Percentiles rank a stretch among this genome's conserved stretches.
These are phyloP conservation scores for Drosophila quasianomalipes DNA, from an alignment of 2,888 invertebrate species.

Conservation along the genomic window DNA sequence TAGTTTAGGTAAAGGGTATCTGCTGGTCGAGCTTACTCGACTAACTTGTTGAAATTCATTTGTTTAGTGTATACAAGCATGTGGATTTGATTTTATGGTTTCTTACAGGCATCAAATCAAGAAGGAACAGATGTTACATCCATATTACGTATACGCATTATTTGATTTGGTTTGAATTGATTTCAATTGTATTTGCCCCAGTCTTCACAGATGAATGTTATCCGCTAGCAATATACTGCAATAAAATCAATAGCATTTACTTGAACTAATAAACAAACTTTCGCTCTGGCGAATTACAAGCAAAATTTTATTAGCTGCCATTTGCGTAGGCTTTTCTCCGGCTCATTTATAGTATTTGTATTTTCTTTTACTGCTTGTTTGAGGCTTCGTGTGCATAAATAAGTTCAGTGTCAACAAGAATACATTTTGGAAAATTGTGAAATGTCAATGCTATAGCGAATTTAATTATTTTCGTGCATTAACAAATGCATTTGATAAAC, in stretches of 20 bases:
- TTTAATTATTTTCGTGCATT: slow-evolving; percentile 16
- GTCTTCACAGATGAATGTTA: slow-evolving; percentile 10
- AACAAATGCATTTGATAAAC: slow-evolving; percentile 18
- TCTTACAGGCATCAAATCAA: slow-evolving; percentile 33
- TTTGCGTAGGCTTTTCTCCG: slow-evolving; percentile 42
- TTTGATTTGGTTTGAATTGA: slow-evolving; percentile 19
- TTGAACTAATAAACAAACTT: slow-evolving; percentile 44
- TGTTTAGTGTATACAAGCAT: slow-evolving; percentile 11
- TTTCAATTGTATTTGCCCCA: slow-evolving; percentile 12
- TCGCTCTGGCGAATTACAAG: slow-evolving; percentile 29
- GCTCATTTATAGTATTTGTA: slow-evolving; percentile 1
- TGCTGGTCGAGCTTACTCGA: not conserved
- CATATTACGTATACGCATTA: slow-evolving; percentile 49
- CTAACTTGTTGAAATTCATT: slow-evolving; percentile 16
- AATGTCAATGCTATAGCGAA: slow-evolving; percentile 29
- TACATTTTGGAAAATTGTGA: slow-evolving; percentile 57
- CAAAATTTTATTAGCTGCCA: slow-evolving; percentile 46
- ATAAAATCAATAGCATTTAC: slow-evolving; percentile 47
- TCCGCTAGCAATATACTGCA: slow-evolving; percentile 30
- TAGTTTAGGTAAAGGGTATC: not conserved
- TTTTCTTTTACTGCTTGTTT: slow-evolving; percentile 18
- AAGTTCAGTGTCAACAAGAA: slow-evolving; percentile 69
- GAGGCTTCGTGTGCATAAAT: slow-evolving; percentile 28
- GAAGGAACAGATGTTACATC: slow-evolving; percentile 38
- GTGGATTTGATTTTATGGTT: slow-evolving; percentile 12